A percentile compares a stretch with the other conserved stretches of the same genome.
Conservation (phyloP, 2,797 vertebrate genomes). For the Furcifer pardalis region DNA sequence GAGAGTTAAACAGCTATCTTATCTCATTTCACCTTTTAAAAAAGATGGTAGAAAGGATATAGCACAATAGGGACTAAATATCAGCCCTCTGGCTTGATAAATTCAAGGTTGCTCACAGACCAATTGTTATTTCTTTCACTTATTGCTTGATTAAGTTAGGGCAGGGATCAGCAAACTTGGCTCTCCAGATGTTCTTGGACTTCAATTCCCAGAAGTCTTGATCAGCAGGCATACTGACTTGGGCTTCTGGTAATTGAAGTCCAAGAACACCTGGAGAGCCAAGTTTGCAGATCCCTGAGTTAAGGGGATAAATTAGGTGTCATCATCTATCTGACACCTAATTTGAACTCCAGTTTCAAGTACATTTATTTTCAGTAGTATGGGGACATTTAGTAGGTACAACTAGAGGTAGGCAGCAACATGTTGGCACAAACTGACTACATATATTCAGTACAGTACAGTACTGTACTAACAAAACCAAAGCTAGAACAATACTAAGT, state of each 20-base stretch:
- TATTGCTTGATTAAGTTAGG: background rate
- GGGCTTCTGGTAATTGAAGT: too few relatives aligned
- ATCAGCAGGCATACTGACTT: too few relatives aligned
- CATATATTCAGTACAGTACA: too few relatives aligned
- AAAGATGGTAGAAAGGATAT: slow-evolving; percentile 10
- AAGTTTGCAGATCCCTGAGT: too few relatives aligned
- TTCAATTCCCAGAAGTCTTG: too few relatives aligned
- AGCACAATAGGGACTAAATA: slow-evolving; percentile 13
- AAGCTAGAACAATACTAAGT: too few relatives aligned
- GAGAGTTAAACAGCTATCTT: slow-evolving; percentile 18
- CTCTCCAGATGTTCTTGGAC: too few relatives aligned
- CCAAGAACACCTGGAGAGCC: too few relatives aligned
- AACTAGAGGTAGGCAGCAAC: too few relatives aligned
- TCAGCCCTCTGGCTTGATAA: background rate
- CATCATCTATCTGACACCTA: background rate
- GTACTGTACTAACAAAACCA: too few relatives aligned
- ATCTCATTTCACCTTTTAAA: background rate
- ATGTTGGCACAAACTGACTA: too few relatives aligned
- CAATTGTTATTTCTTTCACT: background rate
- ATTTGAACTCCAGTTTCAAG: background rate
- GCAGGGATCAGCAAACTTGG: too few relatives aligned
- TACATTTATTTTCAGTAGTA: background rate
- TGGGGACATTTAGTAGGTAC: background rate
- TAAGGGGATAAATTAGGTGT: background rate
- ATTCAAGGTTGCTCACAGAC: slow-evolving; percentile 4